Percentiles rank a stretch among this genome's conserved stretches.
Evolutionary conservation across 2,888 invertebrate genomes (phyloP).

Genomic region (Diadegma fenestrale): DNA sequence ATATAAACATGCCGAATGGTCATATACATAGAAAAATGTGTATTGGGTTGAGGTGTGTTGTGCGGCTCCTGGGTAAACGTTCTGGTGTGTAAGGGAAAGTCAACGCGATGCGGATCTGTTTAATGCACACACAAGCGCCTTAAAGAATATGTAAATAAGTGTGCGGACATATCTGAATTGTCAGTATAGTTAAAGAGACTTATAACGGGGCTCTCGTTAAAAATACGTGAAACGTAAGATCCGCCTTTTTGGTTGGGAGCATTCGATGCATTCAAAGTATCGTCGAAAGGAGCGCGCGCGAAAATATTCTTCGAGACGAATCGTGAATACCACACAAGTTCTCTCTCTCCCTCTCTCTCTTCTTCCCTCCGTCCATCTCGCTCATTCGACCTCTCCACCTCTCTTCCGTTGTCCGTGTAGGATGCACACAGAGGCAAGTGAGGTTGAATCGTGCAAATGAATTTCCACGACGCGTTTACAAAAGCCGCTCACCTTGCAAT

Average conservation of each 20-base stretch:
- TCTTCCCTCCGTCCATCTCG: background rate
- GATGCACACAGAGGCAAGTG: conserved; percentile 2
- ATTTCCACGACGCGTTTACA: conserved; percentile 65
- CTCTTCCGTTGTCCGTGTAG: background rate
- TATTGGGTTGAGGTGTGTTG: conserved; percentile 14
- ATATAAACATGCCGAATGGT: conserved; percentile 4
- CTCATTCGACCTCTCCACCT: conserved; percentile 4
- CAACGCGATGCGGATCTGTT: conserved; percentile 27
- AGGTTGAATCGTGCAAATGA: conserved; percentile 58
- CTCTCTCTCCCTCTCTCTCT: conserved; percentile 6
- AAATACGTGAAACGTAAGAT: background rate
- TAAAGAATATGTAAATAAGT: background rate
- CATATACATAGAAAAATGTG: background rate
- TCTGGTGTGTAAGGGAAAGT: conserved; percentile 24
- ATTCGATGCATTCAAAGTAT: conserved; percentile 14
- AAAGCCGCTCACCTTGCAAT: conserved; percentile 70
- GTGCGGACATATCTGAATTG: background rate
- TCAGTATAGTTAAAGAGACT: background rate
- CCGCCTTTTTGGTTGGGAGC: background rate
- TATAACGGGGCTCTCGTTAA: background rate
- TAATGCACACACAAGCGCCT: background rate
- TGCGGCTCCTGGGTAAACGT: conserved; percentile 7
- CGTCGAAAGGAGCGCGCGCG: conserved; percentile 61
- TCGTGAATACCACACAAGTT: conserved; percentile 31
- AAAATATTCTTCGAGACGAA: conserved; percentile 54